Base-by-base conservation (phyloP, 2,888 invertebrate species). In the Malthinus seriepunctatus region DNA sequence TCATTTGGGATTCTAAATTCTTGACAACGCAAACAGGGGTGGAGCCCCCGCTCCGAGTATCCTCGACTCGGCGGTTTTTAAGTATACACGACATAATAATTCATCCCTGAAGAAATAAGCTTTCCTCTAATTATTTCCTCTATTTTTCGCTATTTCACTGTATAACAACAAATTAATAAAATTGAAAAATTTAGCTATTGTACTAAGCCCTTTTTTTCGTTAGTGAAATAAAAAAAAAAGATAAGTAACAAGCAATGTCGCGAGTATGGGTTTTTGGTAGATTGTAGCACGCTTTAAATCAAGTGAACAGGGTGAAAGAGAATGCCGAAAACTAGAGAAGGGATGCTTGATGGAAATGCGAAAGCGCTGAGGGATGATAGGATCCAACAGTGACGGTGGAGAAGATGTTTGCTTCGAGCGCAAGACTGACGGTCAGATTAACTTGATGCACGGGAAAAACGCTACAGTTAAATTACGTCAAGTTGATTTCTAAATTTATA, bases 241-340 rank as follows among this genome's bases (percentile, higher is more conserved):
- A 57, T 63, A 59, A 56, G 51, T 42, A 53, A 54, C 51, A 56
- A 47, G 47, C 60, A 53, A 64, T 62, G 62, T 66, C 63, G 63
- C 56, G 55, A 63, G 65, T 58, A 60, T 59, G 66, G 68, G 65
- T 63, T 23, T 42, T 64, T 65, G 67, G 65, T 66, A 67, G 69
- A 67, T 67, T 67, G 67, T 63, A 69, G 68, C 68, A 67, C 64
- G 64, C 65, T 67, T 67, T 71, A 71, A 71, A 71, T 70, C 70
- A 70, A 66, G 59, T 66, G 65, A 69, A 69, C 64, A 59, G 67
- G 59, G 62, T 60, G 65, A 67, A 64, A 66, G 67, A 66, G 67
- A 69, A 68, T 63, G 60, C 66, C 67, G 67, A 66, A 63, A 68
- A 69, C 67, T 68, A 63, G 71, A 67, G 65, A 67, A 66, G 68